phyloP scores from a whole-genome alignment of 2,888 invertebrate species.

The Acanthosepion pharaonis region DNA sequence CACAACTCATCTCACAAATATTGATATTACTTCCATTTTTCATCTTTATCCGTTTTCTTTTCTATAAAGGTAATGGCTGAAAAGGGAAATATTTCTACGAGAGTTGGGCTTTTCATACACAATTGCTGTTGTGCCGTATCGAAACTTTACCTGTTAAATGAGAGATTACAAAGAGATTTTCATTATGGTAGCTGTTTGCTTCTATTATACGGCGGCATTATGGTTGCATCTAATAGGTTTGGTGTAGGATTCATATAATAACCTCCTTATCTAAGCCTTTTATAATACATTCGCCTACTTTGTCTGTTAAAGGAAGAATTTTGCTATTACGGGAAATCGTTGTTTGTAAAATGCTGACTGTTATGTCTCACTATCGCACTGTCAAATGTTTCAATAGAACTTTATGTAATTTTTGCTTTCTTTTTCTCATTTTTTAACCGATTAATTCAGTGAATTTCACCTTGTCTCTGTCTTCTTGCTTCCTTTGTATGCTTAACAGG shows the following conservation, averaged over 20 bases:
- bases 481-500: too few species aligned
- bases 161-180: neutral
- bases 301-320: neutral
- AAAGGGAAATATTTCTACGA: neutral
- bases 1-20: neutral
- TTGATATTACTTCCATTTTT: neutral
- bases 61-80: rapidly evolving
- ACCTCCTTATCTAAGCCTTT: neutral
- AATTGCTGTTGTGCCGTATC: neutral
- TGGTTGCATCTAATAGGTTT: neutral
- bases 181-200: neutral
- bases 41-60: neutral
- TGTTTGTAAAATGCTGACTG: neutral
- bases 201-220: neutral
- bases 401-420: neutral
- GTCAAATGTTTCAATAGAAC: neutral
- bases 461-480: too few species aligned
- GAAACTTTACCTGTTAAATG: neutral
- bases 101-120: neutral
- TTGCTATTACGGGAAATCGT: neutral
- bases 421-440: neutral
- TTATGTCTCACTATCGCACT: neutral
- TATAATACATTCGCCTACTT: neutral
- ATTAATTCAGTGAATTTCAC: too few species aligned
- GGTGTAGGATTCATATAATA: neutral